Percentiles rank a stretch among this genome's conserved stretches.
Evolutionary conservation across 2,888 invertebrate genomes (phyloP).

Genomic region (Graphium colonna): DNA sequence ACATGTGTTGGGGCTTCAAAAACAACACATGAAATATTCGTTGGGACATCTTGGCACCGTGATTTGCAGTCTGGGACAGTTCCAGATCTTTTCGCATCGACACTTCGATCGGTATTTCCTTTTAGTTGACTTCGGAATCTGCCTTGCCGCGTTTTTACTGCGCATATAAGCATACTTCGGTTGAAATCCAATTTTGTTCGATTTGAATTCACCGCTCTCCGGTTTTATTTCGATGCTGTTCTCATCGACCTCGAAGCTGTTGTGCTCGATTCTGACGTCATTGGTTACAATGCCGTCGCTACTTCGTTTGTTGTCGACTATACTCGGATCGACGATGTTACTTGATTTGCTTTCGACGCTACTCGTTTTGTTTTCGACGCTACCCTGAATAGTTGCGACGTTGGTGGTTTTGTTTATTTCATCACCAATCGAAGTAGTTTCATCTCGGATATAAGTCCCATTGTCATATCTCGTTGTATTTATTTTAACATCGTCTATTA

Average conservation of each 20-base stretch:
- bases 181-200: constrained; percentile 31
- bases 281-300: neutral
- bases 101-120: constrained; percentile 62
- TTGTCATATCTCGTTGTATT: neutral
- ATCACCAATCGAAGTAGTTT: neutral
- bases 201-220: constrained; percentile 31
- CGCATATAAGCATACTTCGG: constrained; percentile 36
- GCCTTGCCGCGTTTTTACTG: constrained; percentile 15
- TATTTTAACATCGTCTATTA: constrained; percentile 14
- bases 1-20: constrained; percentile 35
- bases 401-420: neutral
- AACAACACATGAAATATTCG: constrained; percentile 73
- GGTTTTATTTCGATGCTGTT: constrained; percentile 26
- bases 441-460: neutral
- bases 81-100: constrained; percentile 69
- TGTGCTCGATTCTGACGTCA: constrained; percentile 31
- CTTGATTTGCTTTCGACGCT: neutral
- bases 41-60: constrained; percentile 68
- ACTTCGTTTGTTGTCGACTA: too few species aligned
- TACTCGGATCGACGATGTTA: neutral
- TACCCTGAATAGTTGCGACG: neutral
- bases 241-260: constrained; percentile 29
- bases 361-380: neutral
- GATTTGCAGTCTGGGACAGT: constrained; percentile 72
- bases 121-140: constrained; percentile 45